Evolutionary conservation across 2,888 invertebrate species (phyloP).

Genomic region (Cosmopolites sordidus): DNA sequence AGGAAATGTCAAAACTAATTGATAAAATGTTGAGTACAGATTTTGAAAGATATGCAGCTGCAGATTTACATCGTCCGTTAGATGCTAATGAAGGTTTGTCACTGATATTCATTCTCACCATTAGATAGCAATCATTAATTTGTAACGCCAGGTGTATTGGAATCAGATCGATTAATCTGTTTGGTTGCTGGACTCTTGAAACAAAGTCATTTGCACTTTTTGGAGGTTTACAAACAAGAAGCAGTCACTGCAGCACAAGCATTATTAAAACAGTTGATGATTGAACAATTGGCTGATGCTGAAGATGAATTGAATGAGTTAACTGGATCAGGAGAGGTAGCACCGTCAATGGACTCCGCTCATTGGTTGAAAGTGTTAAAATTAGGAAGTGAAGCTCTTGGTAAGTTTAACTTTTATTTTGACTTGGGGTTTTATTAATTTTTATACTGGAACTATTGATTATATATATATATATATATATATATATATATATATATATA

Average conservation of each 20-base stretch:
- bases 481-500: too few species aligned
- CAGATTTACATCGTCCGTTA: constrained; percentile 83
- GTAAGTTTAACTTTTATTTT: constrained; percentile 32
- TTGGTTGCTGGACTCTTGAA: constrained; percentile 82
- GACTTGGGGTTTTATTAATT: neutral
- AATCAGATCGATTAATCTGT: constrained; percentile 67
- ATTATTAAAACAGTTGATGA: constrained; percentile 81
- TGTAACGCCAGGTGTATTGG: constrained; percentile 52
- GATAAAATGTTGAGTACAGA: constrained; percentile 96
- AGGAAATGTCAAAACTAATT: constrained; percentile 92
- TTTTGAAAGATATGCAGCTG: constrained; percentile 85
- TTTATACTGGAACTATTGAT: neutral
- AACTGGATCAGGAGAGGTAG: constrained; percentile 50
- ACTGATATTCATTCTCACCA: too few species aligned
- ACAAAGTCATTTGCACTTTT: constrained; percentile 81
- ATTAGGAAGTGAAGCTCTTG: constrained; percentile 43
- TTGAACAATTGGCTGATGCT: constrained; percentile 66
- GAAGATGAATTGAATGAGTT: constrained; percentile 54
- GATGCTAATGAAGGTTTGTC: constrained; percentile 51
- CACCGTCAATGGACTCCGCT: constrained; percentile 43
- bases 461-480: neutral
- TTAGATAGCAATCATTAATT: neutral
- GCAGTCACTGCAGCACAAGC: constrained; percentile 84
- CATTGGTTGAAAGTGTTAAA: constrained; percentile 46
- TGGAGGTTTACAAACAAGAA: constrained; percentile 80